These are phyloP conservation scores for Schlechtendalia chinensis DNA, from an alignment of 1,140 invertebrate genomes.

Conservation along the genomic window DNA sequence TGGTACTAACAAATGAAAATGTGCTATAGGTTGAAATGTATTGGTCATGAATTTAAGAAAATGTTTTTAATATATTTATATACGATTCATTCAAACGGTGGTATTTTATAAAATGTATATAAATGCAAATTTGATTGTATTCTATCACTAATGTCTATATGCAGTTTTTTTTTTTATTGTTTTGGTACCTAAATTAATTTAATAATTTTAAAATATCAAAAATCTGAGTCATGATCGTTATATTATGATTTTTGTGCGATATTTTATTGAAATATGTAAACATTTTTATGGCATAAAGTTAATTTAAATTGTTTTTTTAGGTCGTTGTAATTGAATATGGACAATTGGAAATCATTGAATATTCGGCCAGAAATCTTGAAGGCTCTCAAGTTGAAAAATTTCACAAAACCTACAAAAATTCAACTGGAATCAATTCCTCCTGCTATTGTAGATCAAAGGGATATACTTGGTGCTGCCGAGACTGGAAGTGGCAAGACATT, in stretches of 20 bases:
- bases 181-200: too few species aligned
- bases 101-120: too few species aligned
- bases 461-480: conserved; percentile 93
- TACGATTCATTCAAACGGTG: too few species aligned
- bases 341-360: conserved; percentile 22
- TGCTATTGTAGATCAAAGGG: conserved; percentile 79
- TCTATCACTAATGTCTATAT: background rate
- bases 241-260: background rate
- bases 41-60: too few species aligned
- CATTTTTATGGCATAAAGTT: background rate
- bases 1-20: background rate
- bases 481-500: conserved; percentile 97
- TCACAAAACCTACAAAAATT: conserved; percentile 27
- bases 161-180: background rate
- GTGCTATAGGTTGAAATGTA: too few species aligned
- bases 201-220: background rate
- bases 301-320: background rate
- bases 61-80: too few species aligned
- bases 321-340: background rate
- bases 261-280: background rate
- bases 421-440: conserved; percentile 60
- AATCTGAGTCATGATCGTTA: too few species aligned
- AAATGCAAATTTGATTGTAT: too few species aligned
- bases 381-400: conserved; percentile 35
- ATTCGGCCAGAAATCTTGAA: conserved; percentile 34